Conservation (phyloP, 1,140 invertebrate species). For the Euwallacea fornicatus region DNA sequence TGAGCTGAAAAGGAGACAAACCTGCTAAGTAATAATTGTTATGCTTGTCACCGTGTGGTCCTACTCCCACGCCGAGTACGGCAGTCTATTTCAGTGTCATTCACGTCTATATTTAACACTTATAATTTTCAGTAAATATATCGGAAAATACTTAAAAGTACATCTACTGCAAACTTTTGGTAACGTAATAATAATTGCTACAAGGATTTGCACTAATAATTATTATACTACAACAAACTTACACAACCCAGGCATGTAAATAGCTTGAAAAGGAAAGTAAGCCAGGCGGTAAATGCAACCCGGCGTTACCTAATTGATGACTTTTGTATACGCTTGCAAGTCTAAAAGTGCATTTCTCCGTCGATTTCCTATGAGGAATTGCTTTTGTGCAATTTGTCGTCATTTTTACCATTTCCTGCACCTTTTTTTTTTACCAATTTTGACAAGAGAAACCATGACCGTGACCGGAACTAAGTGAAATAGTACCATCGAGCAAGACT, state of each 20-base stretch:
- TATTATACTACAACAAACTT: not conserved
- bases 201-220: not conserved
- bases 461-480: not conserved
- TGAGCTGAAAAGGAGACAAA: not conserved
- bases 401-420: constrained; percentile 3
- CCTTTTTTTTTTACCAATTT: not conserved
- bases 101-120: constrained; percentile 1
- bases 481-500: not conserved
- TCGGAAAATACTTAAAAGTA: too few relatives aligned
- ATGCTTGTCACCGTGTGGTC: constrained; percentile 3
- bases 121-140: too few relatives aligned
- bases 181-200: not conserved
- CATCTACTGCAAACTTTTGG: not conserved
- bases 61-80: not conserved
- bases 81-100: constrained; percentile 2
- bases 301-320: constrained; percentile 7
- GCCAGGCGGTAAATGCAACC: constrained; percentile 11
- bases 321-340: constrained; percentile 5
- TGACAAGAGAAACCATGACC: not conserved
- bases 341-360: not conserved
- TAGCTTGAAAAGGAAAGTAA: constrained; percentile 9
- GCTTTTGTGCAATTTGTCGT: not conserved
- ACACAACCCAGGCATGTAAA: not conserved
- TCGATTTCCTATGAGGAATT: constrained; percentile 5
- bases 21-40: not conserved